Percentiles rank a stretch among this genome's conserved stretches.
Evolutionary conservation across 2,113 vertebrate species (phyloP).

Genomic region (Elaphurus davidianus): DNA sequence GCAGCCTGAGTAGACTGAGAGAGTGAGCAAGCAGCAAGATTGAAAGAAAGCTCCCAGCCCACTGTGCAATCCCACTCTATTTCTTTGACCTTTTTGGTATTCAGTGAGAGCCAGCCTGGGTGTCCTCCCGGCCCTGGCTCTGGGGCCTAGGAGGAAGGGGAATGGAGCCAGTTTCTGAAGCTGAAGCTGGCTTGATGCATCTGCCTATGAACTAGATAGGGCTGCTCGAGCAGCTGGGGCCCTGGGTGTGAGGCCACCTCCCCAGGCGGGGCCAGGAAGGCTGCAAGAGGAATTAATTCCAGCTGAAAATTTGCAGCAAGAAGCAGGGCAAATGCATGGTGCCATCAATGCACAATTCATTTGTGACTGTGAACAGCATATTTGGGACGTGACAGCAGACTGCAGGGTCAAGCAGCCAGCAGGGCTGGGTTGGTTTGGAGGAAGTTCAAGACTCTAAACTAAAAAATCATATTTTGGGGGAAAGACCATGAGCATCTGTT

Average conservation of each 20-base stretch:
- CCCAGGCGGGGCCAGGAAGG: background rate
- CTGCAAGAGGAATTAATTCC: slow-evolving; percentile 25
- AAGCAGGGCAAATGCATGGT: slow-evolving; percentile 43
- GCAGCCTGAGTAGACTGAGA: background rate
- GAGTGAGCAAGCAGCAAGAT: background rate
- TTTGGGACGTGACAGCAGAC: slow-evolving; percentile 56
- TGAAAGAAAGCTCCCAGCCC: background rate
- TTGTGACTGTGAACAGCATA: slow-evolving; percentile 54
- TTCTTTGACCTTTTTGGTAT: slow-evolving; percentile 29
- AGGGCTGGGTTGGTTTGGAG: slow-evolving; percentile 54
- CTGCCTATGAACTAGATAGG: background rate
- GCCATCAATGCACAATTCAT: slow-evolving; percentile 66
- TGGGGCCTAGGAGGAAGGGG: background rate
- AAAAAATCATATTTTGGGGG: slow-evolving; percentile 21
- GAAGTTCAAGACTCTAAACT: slow-evolving; percentile 59
- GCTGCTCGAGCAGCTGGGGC: background rate
- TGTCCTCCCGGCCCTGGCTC: background rate
- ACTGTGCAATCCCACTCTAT: background rate
- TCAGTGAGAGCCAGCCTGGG: background rate
- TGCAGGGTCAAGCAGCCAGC: slow-evolving; percentile 59
- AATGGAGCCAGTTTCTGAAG: background rate
- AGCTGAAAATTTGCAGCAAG: slow-evolving; percentile 49
- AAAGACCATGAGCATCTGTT: slow-evolving; percentile 64
- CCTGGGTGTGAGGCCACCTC: slow-evolving; percentile 5
- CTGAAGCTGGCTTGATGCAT: background rate